A percentile compares a stretch with the other conserved stretches of the same genome.
These are phyloP conservation scores for Camelus bactrianus DNA, from an alignment of 2,113 vertebrate genomes.

Conservation along the genomic window DNA sequence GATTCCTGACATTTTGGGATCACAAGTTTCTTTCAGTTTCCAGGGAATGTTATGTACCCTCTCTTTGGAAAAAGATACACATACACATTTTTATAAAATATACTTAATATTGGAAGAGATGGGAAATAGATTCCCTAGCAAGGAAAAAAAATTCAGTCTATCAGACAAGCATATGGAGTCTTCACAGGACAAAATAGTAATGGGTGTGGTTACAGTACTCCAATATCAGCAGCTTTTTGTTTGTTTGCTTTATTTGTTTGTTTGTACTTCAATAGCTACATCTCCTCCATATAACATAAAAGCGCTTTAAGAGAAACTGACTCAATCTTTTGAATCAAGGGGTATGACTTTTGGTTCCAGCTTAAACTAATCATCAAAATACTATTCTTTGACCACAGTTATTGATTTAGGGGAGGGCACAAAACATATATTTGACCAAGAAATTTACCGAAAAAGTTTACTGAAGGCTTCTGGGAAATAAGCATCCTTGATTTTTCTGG, in stretches of 20 bases:
- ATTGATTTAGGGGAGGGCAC: neutral
- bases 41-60: neutral
- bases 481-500: constrained; percentile 10
- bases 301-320: neutral
- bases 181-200: neutral
- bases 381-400: neutral
- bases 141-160: neutral
- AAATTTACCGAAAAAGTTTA: constrained; percentile 43
- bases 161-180: neutral
- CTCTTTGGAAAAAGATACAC: neutral
- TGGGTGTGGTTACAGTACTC: neutral
- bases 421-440: constrained; percentile 30
- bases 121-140: neutral
- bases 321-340: neutral
- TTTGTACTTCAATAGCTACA: neutral
- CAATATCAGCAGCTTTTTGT: neutral
- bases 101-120: neutral
- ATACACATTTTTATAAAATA: neutral
- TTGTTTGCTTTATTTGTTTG: neutral
- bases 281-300: neutral
- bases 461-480: neutral
- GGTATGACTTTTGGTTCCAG: neutral
- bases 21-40: neutral
- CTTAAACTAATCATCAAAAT: constrained; percentile 26
- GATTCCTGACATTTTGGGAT: neutral